Evolutionary conservation across 2,888 invertebrate genomes (phyloP).

Genomic region (Trachelus iudaicus): DNA sequence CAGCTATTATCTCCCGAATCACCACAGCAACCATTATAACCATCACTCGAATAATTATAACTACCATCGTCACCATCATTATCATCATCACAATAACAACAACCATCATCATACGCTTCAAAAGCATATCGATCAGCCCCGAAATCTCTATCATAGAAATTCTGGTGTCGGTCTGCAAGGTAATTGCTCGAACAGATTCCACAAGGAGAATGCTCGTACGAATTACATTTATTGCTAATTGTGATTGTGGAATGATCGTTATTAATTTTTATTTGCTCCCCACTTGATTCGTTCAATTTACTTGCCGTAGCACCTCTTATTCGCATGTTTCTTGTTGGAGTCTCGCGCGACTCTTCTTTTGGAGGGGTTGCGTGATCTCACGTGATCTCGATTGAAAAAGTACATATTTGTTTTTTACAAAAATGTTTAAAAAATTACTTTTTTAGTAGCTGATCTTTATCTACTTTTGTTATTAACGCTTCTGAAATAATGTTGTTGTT

Average conservation of each 20-base stretch:
- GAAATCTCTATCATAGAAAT: constrained; percentile 72
- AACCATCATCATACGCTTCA: constrained; percentile 66
- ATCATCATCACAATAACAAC: constrained; percentile 71
- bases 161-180: constrained; percentile 72
- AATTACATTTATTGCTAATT: constrained; percentile 3
- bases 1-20: constrained; percentile 68
- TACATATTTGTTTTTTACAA: background rate
- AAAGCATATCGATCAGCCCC: constrained; percentile 69
- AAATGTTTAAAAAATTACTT: background rate
- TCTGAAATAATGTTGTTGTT: background rate
- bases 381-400: background rate
- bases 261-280: constrained; percentile 35
- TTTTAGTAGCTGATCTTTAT: background rate
- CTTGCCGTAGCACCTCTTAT: background rate
- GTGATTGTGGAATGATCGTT: constrained; percentile 23
- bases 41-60: constrained; percentile 71
- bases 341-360: background rate
- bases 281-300: constrained; percentile 3
- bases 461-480: background rate
- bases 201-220: constrained; percentile 20
- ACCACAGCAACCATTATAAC: constrained; percentile 68
- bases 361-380: background rate
- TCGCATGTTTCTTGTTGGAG: background rate
- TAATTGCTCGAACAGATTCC: constrained; percentile 58
- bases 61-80: constrained; percentile 72